A percentile compares a stretch with the other conserved stretches of the same genome.
These are phyloP conservation scores for Cydia pomonella DNA, from an alignment of 1,140 invertebrate genomes.

Conservation along the genomic window DNA sequence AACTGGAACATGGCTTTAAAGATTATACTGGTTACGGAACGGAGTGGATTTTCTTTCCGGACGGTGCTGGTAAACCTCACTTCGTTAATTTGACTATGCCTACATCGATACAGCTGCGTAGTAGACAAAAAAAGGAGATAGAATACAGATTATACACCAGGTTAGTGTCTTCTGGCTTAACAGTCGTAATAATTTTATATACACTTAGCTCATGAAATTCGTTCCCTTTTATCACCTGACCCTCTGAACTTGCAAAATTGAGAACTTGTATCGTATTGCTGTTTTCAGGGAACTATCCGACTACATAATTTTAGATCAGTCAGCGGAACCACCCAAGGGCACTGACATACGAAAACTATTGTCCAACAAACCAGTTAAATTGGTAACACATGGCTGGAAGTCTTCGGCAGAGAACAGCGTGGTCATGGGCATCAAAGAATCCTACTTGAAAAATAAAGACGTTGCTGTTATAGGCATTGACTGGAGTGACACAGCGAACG, in stretches of 20 bases:
- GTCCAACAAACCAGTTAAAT: slow-evolving; percentile 38
- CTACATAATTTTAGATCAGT: slow-evolving; percentile 39
- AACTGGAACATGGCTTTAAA: background rate
- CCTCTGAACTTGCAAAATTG: too few species aligned
- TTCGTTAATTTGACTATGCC: slow-evolving; percentile 73
- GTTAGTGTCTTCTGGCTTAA: slow-evolving; percentile 40
- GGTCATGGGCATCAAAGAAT: slow-evolving; percentile 41
- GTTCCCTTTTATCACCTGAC: background rate
- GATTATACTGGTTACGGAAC: slow-evolving; percentile 75
- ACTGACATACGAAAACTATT: slow-evolving; percentile 10
- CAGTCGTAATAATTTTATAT: background rate
- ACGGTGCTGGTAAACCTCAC: slow-evolving; percentile 82
- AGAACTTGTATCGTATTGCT: background rate
- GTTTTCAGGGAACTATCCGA: background rate
- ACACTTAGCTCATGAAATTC: too few species aligned
- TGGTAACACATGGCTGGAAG: slow-evolving; percentile 52
- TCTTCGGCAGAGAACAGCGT: slow-evolving; percentile 41
- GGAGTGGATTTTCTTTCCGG: slow-evolving; percentile 85
- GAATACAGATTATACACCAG: slow-evolving; percentile 72
- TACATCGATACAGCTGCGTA: slow-evolving; percentile 42
- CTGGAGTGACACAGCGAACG: slow-evolving; percentile 82
- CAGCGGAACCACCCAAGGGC: slow-evolving; percentile 1
- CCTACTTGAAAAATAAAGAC: slow-evolving; percentile 42
- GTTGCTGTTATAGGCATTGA: slow-evolving; percentile 76
- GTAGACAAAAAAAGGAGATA: slow-evolving; percentile 45